Evolutionary conservation across 2,113 vertebrate species (phyloP).

Genomic region (Cyprichromis sp.): DNA sequence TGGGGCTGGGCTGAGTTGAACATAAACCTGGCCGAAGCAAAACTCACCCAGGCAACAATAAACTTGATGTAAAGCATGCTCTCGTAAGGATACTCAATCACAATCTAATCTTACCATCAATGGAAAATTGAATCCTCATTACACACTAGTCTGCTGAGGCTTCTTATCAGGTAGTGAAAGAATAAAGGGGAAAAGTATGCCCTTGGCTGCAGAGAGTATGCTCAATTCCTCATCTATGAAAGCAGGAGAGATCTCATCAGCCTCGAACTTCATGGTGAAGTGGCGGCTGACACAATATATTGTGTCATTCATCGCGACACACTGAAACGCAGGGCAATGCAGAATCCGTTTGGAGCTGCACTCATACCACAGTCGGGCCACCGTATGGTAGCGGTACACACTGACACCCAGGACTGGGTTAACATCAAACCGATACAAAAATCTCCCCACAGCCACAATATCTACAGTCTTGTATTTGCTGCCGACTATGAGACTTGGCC

Average conservation of each 20-base stretch:
- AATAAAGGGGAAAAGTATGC: constrained; percentile 76
- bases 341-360: constrained; percentile 64
- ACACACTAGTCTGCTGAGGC: constrained; percentile 70
- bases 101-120: constrained; percentile 19
- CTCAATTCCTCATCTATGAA: constrained; percentile 74
- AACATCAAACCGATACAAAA: constrained; percentile 86
- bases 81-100: constrained; percentile 14
- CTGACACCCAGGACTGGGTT: constrained; percentile 73
- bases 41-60: neutral
- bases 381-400: constrained; percentile 80
- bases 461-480: constrained; percentile 74
- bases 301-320: constrained; percentile 59
- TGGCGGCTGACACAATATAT: constrained; percentile 80
- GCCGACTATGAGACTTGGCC: constrained; percentile 49
- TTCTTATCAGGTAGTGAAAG: constrained; percentile 72
- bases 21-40: neutral
- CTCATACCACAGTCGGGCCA: constrained; percentile 83
- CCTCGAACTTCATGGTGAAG: constrained; percentile 77
- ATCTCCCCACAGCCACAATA: constrained; percentile 74
- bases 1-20: neutral
- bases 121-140: constrained; percentile 30
- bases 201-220: constrained; percentile 71
- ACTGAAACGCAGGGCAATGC: constrained; percentile 73
- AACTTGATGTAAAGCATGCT: neutral
- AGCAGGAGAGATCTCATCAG: constrained; percentile 78